Conservation (phyloP, 2,113 vertebrate genomes). For the Carlito syrichta region DNA sequence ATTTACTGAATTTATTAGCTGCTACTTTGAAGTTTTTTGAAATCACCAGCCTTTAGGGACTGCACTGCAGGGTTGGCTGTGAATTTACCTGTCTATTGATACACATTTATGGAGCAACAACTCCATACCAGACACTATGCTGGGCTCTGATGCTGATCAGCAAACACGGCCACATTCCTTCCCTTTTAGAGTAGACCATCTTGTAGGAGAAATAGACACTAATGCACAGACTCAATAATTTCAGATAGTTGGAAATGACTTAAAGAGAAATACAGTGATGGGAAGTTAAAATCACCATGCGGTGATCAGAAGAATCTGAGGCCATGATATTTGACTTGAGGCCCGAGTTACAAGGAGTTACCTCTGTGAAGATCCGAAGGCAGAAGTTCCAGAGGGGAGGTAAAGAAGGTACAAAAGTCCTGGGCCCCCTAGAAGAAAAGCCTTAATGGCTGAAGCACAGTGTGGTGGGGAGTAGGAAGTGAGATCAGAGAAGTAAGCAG, state of each 20-base stretch:
- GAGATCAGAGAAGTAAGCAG: not conserved
- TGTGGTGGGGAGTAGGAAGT: not conserved
- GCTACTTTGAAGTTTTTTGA: not conserved
- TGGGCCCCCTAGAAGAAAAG: not conserved
- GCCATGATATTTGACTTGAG: not conserved
- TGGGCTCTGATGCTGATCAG: not conserved
- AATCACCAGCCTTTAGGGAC: not conserved
- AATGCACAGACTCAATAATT: not conserved
- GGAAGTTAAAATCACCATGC: not conserved
- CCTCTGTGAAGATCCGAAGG: not conserved
- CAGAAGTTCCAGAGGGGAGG: not conserved
- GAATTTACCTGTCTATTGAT: not conserved
- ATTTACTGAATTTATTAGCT: not conserved
- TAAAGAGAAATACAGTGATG: not conserved
- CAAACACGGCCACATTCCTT: not conserved
- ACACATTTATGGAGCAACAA: not conserved
- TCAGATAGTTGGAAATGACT: not conserved
- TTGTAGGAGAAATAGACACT: not conserved
- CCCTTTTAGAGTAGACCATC: no score
- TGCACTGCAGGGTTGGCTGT: not conserved
- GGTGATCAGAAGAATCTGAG: not conserved
- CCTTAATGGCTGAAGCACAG: accelerated
- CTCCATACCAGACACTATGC: not conserved
- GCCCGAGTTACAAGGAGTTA: not conserved
- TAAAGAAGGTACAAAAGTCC: not conserved